phyloP scores from a whole-genome alignment of 37 sponge, comb jelly and placozoan species.

The Mnemiopsis leidyi region DNA sequence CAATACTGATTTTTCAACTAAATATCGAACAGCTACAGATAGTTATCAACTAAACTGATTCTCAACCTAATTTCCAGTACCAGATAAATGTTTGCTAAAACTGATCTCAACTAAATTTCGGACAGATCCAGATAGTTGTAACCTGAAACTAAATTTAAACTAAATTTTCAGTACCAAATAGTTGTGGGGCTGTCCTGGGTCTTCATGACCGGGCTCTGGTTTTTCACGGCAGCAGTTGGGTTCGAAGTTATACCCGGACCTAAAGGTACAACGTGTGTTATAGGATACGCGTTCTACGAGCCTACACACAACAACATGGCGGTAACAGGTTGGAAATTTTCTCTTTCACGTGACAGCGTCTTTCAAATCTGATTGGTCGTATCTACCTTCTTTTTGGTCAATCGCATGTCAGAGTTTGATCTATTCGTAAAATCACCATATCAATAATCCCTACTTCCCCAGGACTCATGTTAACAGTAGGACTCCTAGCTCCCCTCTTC shows the following conservation, averaged over 20 bases:
- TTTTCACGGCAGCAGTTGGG: neutral
- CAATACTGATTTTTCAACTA: too few relatives aligned
- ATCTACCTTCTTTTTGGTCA: neutral
- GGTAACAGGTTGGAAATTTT: neutral
- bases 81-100: too few relatives aligned
- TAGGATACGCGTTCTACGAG: neutral
- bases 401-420: neutral
- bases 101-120: too few relatives aligned
- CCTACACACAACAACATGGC: neutral
- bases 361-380: too few relatives aligned
- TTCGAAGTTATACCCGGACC: constrained; percentile 13
- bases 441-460: neutral
- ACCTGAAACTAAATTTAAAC: too few relatives aligned
- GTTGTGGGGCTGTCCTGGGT: neutral
- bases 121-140: too few relatives aligned
- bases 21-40: too few relatives aligned
- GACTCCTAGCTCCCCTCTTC: neutral
- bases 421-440: neutral
- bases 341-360: too few relatives aligned
- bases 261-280: neutral
- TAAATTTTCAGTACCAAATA: too few relatives aligned
- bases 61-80: too few relatives aligned
- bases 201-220: constrained; percentile 1
- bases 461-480: constrained; percentile 8
- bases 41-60: too few relatives aligned